These are phyloP conservation scores for Bombus fervidus DNA, from an alignment of 1,140 invertebrate species.

Conservation along the genomic window DNA sequence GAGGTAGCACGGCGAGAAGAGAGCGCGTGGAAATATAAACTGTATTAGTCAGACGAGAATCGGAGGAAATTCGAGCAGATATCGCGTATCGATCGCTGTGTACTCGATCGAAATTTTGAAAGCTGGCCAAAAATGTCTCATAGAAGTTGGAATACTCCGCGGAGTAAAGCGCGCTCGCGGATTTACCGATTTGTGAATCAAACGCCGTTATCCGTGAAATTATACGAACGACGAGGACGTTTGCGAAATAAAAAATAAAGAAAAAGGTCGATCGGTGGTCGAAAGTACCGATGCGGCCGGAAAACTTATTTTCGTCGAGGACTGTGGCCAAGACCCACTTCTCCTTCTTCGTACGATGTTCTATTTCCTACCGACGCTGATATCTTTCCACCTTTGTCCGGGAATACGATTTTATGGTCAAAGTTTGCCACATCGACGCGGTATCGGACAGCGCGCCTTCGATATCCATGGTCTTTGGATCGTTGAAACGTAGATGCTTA, in stretches of 20 bases:
- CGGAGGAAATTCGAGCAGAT: constrained; percentile 29
- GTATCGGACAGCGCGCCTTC: no score
- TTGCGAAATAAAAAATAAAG: background rate
- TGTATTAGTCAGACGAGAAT: constrained; percentile 27
- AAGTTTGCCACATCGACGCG: background rate
- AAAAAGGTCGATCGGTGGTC: background rate
- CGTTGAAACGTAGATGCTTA: background rate
- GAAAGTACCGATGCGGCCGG: constrained; percentile 3
- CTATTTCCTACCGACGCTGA: constrained; percentile 40
- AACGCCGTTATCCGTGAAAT: background rate
- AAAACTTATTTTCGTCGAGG: constrained; percentile 50
- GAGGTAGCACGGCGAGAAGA: background rate
- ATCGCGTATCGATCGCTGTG: constrained; percentile 9
- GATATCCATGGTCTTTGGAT: background rate
- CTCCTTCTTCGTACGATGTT: constrained; percentile 37
- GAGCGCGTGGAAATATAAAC: background rate
- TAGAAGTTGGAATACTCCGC: constrained; percentile 6
- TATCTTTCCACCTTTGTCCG: constrained; percentile 31
- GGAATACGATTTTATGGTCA: background rate
- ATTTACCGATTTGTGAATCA: background rate
- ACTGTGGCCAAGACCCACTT: constrained; percentile 53
- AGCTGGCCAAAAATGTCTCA: constrained; percentile 28
- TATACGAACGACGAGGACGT: background rate
- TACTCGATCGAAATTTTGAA: constrained; percentile 28
- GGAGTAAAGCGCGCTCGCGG: background rate